Conservation (phyloP, 2,113 vertebrate species). For the Larimichthys crocea region DNA sequence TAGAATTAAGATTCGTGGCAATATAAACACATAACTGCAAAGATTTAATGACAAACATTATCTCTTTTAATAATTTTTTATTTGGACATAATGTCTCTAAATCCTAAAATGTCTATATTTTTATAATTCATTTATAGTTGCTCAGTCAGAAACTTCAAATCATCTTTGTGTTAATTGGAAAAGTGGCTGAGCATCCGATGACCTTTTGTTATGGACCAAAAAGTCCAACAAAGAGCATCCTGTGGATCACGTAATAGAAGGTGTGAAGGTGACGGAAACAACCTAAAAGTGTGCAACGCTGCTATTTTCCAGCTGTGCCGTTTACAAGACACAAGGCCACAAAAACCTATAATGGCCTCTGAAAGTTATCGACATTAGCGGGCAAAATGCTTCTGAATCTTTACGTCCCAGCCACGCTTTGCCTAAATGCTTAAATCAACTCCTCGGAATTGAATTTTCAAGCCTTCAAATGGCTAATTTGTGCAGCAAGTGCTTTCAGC, state of each 20-base stretch:
- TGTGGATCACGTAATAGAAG: slow-evolving; percentile 14
- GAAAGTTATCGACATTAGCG: slow-evolving; percentile 81
- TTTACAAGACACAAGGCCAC: slow-evolving; percentile 68
- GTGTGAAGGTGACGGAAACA: slow-evolving; percentile 31
- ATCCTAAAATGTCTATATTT: not conserved
- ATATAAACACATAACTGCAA: not conserved
- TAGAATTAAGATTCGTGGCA: not conserved
- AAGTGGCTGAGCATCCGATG: slow-evolving; percentile 9
- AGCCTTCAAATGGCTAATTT: slow-evolving; percentile 87
- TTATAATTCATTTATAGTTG: not conserved
- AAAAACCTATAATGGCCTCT: slow-evolving; percentile 75
- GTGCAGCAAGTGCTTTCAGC: slow-evolving; percentile 87
- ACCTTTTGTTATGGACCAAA: slow-evolving; percentile 29
- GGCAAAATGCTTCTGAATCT: slow-evolving; percentile 83
- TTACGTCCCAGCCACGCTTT: slow-evolving; percentile 81
- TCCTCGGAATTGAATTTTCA: slow-evolving; percentile 85
- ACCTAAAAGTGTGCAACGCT: slow-evolving; percentile 19
- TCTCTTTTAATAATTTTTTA: not conserved
- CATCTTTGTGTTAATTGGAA: slow-evolving; percentile 25
- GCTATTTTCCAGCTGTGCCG: slow-evolving; percentile 61
- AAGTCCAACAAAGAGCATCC: not conserved
- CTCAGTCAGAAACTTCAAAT: slow-evolving; percentile 34
- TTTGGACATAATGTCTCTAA: not conserved
- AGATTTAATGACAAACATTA: not conserved
- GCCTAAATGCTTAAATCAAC: slow-evolving; percentile 88